These are phyloP conservation scores for Phoxinus dragarum DNA, from an alignment of 2,797 vertebrate species.

Conservation along the genomic window DNA sequence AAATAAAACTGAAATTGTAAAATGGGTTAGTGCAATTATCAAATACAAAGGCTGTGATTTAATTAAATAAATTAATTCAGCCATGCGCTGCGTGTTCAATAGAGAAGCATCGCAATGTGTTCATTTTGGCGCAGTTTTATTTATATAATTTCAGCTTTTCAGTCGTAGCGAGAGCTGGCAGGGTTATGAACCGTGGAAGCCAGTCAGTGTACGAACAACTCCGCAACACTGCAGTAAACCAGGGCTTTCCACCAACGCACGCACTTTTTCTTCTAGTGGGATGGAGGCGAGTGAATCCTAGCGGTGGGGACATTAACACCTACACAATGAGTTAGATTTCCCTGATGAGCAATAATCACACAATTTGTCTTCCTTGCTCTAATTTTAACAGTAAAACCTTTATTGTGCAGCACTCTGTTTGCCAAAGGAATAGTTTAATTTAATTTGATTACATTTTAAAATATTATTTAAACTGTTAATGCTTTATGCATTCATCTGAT, in stretches of 20 bases:
- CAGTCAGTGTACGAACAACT: not conserved
- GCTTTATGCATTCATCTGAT: no score
- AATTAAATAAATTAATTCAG: not conserved
- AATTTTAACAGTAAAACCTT: no score
- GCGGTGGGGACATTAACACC: not conserved
- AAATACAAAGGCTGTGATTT: no score
- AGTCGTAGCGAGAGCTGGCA: not conserved
- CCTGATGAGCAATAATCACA: no score
- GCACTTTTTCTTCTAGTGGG: not conserved
- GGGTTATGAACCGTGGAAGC: not conserved
- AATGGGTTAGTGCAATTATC: not conserved
- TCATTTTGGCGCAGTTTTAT: not conserved
- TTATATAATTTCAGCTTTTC: not conserved
- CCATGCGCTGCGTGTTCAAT: not conserved
- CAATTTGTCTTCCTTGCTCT: no score
- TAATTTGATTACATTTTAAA: no score
- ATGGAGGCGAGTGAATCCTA: not conserved
- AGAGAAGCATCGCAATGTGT: not conserved
- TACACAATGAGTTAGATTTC: not conserved
- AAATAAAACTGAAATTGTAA: not conserved
- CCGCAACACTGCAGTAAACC: not conserved
- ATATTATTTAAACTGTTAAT: no score
- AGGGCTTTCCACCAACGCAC: not conserved
- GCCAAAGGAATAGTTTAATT: no score
- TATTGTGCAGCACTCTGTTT: no score